phyloP scores from a whole-genome alignment of 2,797 vertebrate genomes.

The Melanotaenia boesemani region DNA sequence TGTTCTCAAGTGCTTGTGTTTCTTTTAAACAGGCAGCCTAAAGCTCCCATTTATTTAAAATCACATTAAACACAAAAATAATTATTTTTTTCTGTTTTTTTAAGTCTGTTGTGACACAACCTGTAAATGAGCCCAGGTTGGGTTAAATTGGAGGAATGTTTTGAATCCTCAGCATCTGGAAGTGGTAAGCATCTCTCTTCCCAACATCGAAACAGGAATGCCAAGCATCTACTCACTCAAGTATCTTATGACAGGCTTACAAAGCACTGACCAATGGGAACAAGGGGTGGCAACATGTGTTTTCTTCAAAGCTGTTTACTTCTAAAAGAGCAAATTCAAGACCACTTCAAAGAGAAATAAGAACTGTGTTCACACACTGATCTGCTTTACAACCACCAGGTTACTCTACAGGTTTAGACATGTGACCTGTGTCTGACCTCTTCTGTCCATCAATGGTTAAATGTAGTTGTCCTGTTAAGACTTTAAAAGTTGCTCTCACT shows the following conservation, averaged over 20 bases:
- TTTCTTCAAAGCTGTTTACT: constrained; percentile 28
- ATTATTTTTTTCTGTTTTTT: not conserved
- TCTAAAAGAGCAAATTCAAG: not conserved
- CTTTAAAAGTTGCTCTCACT: not conserved
- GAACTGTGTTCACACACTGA: not conserved
- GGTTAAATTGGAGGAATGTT: constrained; percentile 15
- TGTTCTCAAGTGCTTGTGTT: not conserved
- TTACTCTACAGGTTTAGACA: not conserved
- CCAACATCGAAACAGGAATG: constrained; percentile 48
- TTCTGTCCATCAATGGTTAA: not conserved
- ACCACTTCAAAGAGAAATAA: not conserved
- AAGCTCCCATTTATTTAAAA: not conserved
- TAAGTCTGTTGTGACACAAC: not conserved
- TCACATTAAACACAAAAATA: not conserved
- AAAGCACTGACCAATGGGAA: constrained; percentile 70
- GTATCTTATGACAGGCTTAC: constrained; percentile 50
- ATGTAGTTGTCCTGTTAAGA: not conserved
- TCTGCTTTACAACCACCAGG: not conserved
- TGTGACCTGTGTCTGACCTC: not conserved
- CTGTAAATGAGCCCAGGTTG: not conserved
- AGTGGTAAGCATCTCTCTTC: constrained; percentile 34
- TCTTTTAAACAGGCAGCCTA: not conserved
- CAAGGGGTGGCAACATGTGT: constrained; percentile 57
- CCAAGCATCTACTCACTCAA: constrained; percentile 35
- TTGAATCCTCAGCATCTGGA: constrained; percentile 71